phyloP scores from a whole-genome alignment of 1,140 invertebrate species.

The Chrysoperla carnea region DNA sequence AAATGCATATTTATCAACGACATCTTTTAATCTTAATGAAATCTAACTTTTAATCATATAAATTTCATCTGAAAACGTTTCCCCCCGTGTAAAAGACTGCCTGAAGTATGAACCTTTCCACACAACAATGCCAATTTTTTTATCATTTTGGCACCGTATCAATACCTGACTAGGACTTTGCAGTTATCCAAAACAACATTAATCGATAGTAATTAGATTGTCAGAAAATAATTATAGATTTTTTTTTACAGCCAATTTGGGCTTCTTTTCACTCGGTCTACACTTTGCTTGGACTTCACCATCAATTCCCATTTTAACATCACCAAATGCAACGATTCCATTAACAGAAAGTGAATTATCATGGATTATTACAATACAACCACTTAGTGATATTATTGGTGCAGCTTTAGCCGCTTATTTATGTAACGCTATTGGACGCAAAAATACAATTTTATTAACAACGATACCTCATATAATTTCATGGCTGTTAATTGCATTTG shows the following conservation, averaged over 20 bases:
- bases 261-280: conserved; percentile 15
- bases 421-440: conserved; percentile 30
- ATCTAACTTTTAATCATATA: too few relatives aligned
- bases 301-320: conserved; percentile 22
- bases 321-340: conserved; percentile 10
- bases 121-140: too few relatives aligned
- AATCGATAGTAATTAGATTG: too few relatives aligned
- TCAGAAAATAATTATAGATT: too few relatives aligned
- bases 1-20: too few relatives aligned
- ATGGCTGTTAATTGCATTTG: conserved; percentile 31
- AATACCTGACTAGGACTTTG: too few relatives aligned
- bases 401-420: conserved; percentile 65
- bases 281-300: conserved; percentile 32
- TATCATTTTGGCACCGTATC: too few relatives aligned
- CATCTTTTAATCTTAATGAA: too few relatives aligned
- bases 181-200: too few relatives aligned
- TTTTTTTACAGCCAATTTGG: conserved; percentile 5
- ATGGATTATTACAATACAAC: conserved; percentile 11
- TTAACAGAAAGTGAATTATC: conserved; percentile 12
- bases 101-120: too few relatives aligned
- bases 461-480: conserved; percentile 35
- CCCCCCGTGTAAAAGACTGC: too few relatives aligned
- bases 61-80: too few relatives aligned
- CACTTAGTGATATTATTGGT: conserved; percentile 56
- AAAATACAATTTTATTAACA: conserved; percentile 30